Base-by-base conservation (phyloP, 2,797 vertebrate species). In the Serranus cabrilla region DNA sequence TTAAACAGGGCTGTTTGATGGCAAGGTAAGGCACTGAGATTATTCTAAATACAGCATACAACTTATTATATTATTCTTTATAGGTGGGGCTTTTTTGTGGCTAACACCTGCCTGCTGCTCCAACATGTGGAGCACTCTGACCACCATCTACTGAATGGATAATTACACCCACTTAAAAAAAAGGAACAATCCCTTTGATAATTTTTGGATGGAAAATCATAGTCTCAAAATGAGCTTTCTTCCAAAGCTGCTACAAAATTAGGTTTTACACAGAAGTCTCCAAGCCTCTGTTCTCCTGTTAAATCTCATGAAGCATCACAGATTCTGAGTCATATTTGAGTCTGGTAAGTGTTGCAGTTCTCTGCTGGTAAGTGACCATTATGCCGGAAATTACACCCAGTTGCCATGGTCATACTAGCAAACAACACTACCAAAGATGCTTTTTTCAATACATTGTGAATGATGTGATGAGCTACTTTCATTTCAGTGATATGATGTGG, bases 301-400 rank as follows among this genome's bases (percentile, higher is more conserved):
- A 27, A 27, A 27, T 27, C n/a, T 42, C 27, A 5, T 34, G 50
- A 40, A 45, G 78, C 61, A 61, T 64, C n/a, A 7, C 45, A 74
- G 14, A 47, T 40, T 62, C 42, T 10, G 10, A 42, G 20, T 43
- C 47, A 17, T 42, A 62, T 61, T 49, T 51, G 70, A 40, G 47
- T 31, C 14, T 57, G 42, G 18, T 65, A 50, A 52, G 46, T 64
- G 57, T 34, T 21, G 57, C 51, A 12, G 12, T 65, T 42, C 67
- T 54, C 4, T 67, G 51, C 25, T 11, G 5, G 51, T 58, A 56
- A 71, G 56, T 52, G 55, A 57, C 49, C 49, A 74, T 78, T 67
- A 49, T 63, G 25, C 54, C 18, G 7, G 39, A 71, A 67, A 68
- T 76, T 7, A 54, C 43, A 72, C 20, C 14, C 47, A 37, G 37